phyloP scores from a whole-genome alignment of 2,797 vertebrate genomes.

The Craterocephalus amniculus region DNA sequence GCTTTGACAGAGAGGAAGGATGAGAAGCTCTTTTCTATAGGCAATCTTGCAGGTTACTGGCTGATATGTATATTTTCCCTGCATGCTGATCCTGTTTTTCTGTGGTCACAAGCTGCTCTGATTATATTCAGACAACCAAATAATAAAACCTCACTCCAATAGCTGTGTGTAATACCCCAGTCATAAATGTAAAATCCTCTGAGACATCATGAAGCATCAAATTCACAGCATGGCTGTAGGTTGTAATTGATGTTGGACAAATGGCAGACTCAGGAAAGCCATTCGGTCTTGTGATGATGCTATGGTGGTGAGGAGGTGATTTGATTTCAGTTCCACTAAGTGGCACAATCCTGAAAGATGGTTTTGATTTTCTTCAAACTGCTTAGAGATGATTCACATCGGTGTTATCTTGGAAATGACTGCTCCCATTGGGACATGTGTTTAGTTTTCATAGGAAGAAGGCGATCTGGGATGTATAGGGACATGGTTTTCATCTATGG shows the following conservation, averaged over 20 bases:
- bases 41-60: slow-evolving; percentile 50
- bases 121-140: slow-evolving; percentile 30
- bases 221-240: slow-evolving; percentile 14
- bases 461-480: slow-evolving; percentile 27
- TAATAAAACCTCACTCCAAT: slow-evolving; percentile 11
- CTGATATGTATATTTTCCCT: slow-evolving; percentile 37
- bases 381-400: slow-evolving; percentile 39
- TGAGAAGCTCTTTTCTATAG: slow-evolving; percentile 13
- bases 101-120: slow-evolving; percentile 22
- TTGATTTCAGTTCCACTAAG: slow-evolving; percentile 49
- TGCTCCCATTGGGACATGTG: slow-evolving; percentile 31
- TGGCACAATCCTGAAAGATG: slow-evolving; percentile 40
- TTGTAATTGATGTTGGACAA: slow-evolving; percentile 45
- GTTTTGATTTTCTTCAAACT: slow-evolving; percentile 42
- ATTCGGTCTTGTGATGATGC: slow-evolving; percentile 51
- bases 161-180: slow-evolving; percentile 24
- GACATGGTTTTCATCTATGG: slow-evolving; percentile 29
- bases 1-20: slow-evolving; percentile 26
- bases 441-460: slow-evolving; percentile 21
- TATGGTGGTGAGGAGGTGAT: slow-evolving; percentile 50
- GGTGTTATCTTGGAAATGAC: slow-evolving; percentile 33
- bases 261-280: slow-evolving; percentile 25
- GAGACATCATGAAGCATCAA: slow-evolving; percentile 44
- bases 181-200: slow-evolving; percentile 53
- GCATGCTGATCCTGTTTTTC: slow-evolving; percentile 32